Evolutionary conservation across 2,888 invertebrate genomes (phyloP).

Genomic region (Lamellibrachia satsuma): DNA sequence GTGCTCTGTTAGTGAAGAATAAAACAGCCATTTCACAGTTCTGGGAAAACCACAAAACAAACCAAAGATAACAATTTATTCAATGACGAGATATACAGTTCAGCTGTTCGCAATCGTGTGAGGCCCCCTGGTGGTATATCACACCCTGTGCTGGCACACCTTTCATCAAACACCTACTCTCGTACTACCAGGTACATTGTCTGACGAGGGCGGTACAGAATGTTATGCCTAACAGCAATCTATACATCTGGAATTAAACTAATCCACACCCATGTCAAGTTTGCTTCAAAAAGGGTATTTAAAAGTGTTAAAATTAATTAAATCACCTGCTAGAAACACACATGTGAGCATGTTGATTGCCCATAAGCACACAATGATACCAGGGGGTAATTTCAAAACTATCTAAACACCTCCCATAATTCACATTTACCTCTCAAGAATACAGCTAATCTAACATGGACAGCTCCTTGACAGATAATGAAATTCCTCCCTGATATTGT

Average conservation of each 20-base stretch:
- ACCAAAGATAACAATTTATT: background rate
- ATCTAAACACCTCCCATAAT: background rate
- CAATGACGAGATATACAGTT: background rate
- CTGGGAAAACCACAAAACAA: conserved; percentile 8
- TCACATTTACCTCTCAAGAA: background rate
- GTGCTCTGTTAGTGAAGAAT: background rate
- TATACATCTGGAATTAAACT: background rate
- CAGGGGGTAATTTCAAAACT: background rate
- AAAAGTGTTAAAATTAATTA: background rate
- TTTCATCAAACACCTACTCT: background rate
- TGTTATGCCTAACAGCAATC: background rate
- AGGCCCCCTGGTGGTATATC: conserved; percentile 6
- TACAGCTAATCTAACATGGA: background rate
- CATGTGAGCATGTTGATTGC: background rate
- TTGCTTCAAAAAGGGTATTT: background rate
- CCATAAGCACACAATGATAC: background rate
- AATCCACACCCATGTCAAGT: background rate
- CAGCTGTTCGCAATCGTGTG: conserved; percentile 5
- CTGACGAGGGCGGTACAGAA: background rate
- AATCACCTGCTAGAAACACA: background rate
- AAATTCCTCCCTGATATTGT: background rate
- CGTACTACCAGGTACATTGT: background rate
- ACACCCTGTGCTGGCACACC: background rate
- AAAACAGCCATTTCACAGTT: background rate
- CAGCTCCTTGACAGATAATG: background rate